These are phyloP conservation scores for Pilophorus perplexus DNA, from an alignment of 2,888 invertebrate genomes.

Conservation along the genomic window DNA sequence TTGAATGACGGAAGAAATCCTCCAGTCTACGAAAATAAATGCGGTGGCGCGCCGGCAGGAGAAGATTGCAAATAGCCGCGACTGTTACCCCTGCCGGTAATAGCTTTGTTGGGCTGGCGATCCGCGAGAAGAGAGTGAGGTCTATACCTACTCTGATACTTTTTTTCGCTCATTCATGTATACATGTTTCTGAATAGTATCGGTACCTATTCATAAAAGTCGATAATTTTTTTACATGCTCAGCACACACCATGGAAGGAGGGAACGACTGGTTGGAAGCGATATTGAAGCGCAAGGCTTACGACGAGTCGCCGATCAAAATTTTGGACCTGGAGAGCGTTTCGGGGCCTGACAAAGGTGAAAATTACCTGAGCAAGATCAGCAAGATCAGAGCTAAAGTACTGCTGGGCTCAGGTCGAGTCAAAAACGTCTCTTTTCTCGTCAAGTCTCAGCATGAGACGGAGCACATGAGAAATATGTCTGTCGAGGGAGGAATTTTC, in stretches of 20 bases:
- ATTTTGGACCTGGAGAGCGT: slow-evolving; percentile 8
- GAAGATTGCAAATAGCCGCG: no score
- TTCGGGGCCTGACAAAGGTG: slow-evolving; percentile 25
- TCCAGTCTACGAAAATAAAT: no score
- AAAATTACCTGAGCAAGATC: slow-evolving; percentile 36
- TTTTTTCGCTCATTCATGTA: no score
- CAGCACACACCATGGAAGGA: neutral
- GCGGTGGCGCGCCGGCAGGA: no score
- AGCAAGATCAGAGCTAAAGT: slow-evolving; percentile 23
- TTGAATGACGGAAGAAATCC: no score
- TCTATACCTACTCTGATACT: no score
- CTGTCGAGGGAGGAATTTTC: neutral
- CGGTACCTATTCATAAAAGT: no score
- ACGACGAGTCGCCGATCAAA: slow-evolving; percentile 2
- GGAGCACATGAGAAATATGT: neutral
- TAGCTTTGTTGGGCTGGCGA: no score
- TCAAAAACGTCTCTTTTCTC: slow-evolving; percentile 5
- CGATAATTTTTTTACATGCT: no score
- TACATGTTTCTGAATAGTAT: neutral
- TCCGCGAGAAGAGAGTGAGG: no score
- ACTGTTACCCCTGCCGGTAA: no score
- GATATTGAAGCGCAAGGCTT: neutral
- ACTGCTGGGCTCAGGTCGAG: slow-evolving; percentile 21
- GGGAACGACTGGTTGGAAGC: slow-evolving; percentile 4
- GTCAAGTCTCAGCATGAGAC: slow-evolving; percentile 26